Evolutionary conservation across 2,888 invertebrate genomes (phyloP).

Genomic region (Aricia artaxerxes): DNA sequence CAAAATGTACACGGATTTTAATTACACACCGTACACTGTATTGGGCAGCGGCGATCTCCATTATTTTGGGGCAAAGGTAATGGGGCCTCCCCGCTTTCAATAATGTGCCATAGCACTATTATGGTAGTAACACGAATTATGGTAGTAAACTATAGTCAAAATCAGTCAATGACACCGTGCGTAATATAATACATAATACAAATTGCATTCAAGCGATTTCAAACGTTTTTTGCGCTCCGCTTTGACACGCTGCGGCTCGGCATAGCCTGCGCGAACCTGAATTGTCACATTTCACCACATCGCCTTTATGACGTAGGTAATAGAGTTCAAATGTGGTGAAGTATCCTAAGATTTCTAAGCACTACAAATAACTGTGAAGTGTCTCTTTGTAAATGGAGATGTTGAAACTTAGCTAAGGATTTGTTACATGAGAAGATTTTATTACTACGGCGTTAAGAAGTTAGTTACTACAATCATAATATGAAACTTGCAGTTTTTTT

Average conservation of each 20-base stretch:
- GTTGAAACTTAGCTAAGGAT: background rate
- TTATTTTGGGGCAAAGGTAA: no score
- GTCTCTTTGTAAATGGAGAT: slow-evolving; percentile 21
- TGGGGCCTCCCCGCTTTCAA: no score
- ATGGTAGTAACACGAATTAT: no score
- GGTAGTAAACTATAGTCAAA: no score
- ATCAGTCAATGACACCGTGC: no score
- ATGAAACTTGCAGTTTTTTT: no score
- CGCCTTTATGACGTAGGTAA: background rate
- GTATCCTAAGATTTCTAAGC: background rate
- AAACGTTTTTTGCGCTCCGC: background rate
- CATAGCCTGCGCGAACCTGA: background rate
- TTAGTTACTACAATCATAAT: no score
- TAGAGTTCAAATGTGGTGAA: background rate
- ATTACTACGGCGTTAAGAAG: background rate
- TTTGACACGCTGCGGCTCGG: background rate
- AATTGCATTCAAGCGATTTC: no score
- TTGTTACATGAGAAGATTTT: background rate
- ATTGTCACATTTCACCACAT: background rate
- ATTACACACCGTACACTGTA: no score
- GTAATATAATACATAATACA: background rate
- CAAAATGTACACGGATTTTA: no score
- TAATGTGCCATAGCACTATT: no score
- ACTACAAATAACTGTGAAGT: background rate
- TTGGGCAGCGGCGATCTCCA: no score